Conservation (phyloP, 2,113 vertebrate species). For the Pao palembangensis region DNA sequence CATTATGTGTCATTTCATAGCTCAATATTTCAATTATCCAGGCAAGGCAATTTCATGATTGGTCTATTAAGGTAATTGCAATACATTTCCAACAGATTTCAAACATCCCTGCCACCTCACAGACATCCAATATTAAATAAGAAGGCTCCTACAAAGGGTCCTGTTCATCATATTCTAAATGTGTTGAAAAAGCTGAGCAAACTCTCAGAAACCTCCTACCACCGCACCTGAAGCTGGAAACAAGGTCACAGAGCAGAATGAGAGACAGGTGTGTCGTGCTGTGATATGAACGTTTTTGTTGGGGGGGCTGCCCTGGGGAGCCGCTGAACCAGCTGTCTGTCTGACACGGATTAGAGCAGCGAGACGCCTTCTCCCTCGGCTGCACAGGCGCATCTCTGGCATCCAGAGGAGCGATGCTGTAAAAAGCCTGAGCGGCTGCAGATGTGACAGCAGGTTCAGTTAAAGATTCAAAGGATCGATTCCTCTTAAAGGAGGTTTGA, state of each 20-base stretch:
- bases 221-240: not conserved
- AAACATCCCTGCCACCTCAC: conserved; percentile 7
- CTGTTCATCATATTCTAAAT: too few relatives aligned
- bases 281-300: conserved; percentile 30
- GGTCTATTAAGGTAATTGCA: conserved; percentile 4
- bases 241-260: not conserved
- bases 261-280: conserved; percentile 13
- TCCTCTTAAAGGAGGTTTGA: not conserved
- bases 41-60: too few relatives aligned
- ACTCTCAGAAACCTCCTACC: not conserved
- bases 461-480: not conserved
- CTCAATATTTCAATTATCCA: too few relatives aligned
- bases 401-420: conserved; percentile 5
- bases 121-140: not conserved
- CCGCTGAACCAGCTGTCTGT: conserved; percentile 49
- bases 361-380: conserved; percentile 15
- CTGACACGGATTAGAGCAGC: not conserved
- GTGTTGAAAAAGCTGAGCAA: too few relatives aligned
- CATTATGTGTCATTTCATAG: too few relatives aligned
- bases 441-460: not conserved
- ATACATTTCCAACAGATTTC: conserved; percentile 31
- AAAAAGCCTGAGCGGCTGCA: conserved; percentile 6
- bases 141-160: too few relatives aligned
- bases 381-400: conserved; percentile 20
- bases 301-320: conserved; percentile 9